Base-by-base conservation (phyloP, 2,888 invertebrate genomes). In the Chrysodeixis includens region DNA sequence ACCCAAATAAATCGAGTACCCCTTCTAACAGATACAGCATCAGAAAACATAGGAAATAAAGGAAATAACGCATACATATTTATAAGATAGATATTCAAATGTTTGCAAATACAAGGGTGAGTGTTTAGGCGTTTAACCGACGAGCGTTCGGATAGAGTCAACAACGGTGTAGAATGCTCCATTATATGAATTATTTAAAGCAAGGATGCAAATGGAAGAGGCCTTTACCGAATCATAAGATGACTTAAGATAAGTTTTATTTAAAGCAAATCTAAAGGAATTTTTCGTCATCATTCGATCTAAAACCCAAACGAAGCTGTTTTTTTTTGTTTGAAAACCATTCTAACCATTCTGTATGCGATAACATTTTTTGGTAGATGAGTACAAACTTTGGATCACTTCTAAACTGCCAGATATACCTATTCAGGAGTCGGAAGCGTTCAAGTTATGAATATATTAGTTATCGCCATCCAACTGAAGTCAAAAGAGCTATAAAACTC, bases 31-130 rank as follows among this genome's bases (percentile, higher is more conserved):
- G 60, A 46, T 63, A n/a, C 52, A 58, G 14, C 16, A 52, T 57
- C 59, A 61, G 30, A 69, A 73, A 74, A 74, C 75, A 74, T 69
- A 64, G 78, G 70, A 74, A 74, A 68, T 74, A 74, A 73, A 75
- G 78, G 70, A 78, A 78, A 76, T 78, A 56, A 58, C 53, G 60
- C 51, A 71, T 67, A 83, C 83, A 86, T 86, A 86, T 86, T 86
- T 84, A 86, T 85, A 78, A 83, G 80, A 57, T 77, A 79, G 70
- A 80, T 85, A 87, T 87, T 87, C 84, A 87, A 87, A 87, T 86
- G 77, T 79, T 81, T 75, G 83, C 83, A 81, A 86, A 83, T 83
- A 80, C 70, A 65, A 70, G 67, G 67, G 78, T 30, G 60, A 76
- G 69, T 73, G 79, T 75, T 83, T 81, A 82, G 76, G 76, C 74